These are phyloP conservation scores for Pseudorasbora parva DNA, from an alignment of 2,113 vertebrate genomes.

Conservation along the genomic window DNA sequence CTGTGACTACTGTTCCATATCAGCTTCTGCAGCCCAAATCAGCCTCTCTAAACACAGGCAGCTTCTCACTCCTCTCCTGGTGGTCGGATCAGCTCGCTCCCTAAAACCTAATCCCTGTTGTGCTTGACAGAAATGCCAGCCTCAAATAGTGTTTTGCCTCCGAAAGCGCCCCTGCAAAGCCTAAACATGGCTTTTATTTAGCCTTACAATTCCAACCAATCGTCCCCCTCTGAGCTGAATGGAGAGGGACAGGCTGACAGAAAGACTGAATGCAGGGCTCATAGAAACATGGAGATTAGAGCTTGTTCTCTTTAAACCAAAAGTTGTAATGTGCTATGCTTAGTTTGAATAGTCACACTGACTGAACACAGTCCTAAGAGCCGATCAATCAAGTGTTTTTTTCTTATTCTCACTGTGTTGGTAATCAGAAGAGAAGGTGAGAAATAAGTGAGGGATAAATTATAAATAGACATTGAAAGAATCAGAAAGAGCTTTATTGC, in stretches of 20 bases:
- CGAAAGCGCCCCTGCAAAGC: conserved; percentile 50
- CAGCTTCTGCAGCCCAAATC: conserved; percentile 32
- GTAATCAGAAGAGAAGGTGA: conserved; percentile 32
- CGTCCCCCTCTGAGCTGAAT: conserved; percentile 16
- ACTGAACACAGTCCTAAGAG: conserved; percentile 15
- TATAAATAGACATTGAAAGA: conserved; percentile 23
- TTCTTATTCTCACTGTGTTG: conserved; percentile 20
- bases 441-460: not conserved
- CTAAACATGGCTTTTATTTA: conserved; percentile 62
- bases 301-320: conserved; percentile 18
- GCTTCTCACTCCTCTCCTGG: conserved; percentile 39
- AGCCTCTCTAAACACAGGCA: conserved; percentile 27
- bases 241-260: conserved; percentile 11
- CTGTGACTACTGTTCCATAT: not conserved
- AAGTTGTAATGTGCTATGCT: conserved; percentile 26
- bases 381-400: conserved; percentile 30
- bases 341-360: conserved; percentile 4
- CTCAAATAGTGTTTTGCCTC: conserved; percentile 59
- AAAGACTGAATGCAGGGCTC: conserved; percentile 34
- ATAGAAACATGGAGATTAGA: conserved; percentile 41
- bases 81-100: conserved; percentile 62
- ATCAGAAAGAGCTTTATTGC: no score
- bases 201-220: conserved; percentile 40
- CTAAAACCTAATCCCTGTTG: conserved; percentile 71
- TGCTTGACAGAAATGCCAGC: conserved; percentile 68